Base-by-base conservation (phyloP, 2,888 invertebrate species). In the Andrena bucephala region DNA sequence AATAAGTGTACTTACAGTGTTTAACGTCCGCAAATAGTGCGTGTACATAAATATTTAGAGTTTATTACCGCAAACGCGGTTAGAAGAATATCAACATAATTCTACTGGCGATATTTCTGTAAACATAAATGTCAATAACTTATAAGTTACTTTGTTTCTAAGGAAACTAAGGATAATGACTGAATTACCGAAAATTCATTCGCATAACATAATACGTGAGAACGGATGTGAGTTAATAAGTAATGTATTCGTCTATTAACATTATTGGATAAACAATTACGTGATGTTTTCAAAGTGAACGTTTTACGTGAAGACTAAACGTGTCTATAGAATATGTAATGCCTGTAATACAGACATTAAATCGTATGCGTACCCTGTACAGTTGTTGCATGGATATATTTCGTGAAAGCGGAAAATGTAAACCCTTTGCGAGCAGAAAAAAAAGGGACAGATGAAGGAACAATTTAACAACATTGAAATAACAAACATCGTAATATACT, bases 1-100 rank as follows among this genome's bases (percentile, higher is more conserved):
- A 94, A 94, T 94, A 94, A 92, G 92, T 94, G 94, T 94, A 94
- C 94, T 94, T 94, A 94, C 94, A 93, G 93, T 94, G 93, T 92
- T 91, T 92, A 93, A 91, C 92, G 91, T 91, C 91, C 90, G 91
- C 84, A 83, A 71, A 75, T 89, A 89, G 92, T 93, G 93, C 92
- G 93, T 93, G 93, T 94, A 93, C 90, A 93, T 92, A 93, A 90
- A 89, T 87, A 87, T 86, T 81, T 87, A 88, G 87, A 87, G 77
- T 87, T 88, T 87, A 86, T 42, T 75, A 78, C 74, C 63, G 76
- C 59, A n/a, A 69, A 68, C 59, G 65, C 74, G 85, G 81, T 52
- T 81, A 77, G 68, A 81, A 68, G 31, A 52, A 67, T 80, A 77
- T 63, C 72, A 33, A 67, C 48, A 75, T 73, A 81, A 77, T 81